Conservation (phyloP, 2,888 invertebrate genomes). For the Cephus rjabovi region DNA sequence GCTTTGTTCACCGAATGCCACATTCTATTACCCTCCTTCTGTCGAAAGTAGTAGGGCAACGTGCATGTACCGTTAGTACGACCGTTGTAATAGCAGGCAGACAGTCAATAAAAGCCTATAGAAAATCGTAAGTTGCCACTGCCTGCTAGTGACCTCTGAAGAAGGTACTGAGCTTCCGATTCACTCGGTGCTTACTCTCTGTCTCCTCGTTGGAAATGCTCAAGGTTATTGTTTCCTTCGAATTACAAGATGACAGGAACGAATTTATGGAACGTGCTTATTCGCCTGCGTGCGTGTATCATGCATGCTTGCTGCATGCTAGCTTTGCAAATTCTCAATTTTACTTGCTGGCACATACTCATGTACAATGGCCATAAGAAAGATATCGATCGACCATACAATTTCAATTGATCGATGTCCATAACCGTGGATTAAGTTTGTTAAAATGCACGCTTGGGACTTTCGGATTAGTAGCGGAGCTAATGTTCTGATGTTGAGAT, state of each 20-base stretch:
- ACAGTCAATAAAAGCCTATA: slow-evolving; percentile 40
- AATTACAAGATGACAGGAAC: background rate
- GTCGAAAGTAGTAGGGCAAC: background rate
- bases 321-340: background rate
- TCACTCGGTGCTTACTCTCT: background rate
- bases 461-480: background rate
- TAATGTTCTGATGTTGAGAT: background rate
- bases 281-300: background rate
- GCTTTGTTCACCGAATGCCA: background rate
- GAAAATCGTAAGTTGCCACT: slow-evolving; percentile 7
- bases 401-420: background rate
- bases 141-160: background rate
- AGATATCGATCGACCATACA: background rate
- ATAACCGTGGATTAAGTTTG: background rate
- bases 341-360: background rate
- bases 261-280: background rate
- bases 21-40: background rate
- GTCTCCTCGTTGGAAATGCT: background rate
- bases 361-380: background rate
- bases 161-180: background rate
- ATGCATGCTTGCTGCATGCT: background rate
- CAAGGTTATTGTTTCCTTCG: background rate
- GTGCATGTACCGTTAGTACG: slow-evolving; percentile 21
- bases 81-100: slow-evolving; percentile 50
- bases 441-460: background rate